A percentile compares a stretch with the other conserved stretches of the same genome.
These are phyloP conservation scores for Scarus forsteni DNA, from an alignment of 2,797 vertebrate genomes.

Conservation along the genomic window DNA sequence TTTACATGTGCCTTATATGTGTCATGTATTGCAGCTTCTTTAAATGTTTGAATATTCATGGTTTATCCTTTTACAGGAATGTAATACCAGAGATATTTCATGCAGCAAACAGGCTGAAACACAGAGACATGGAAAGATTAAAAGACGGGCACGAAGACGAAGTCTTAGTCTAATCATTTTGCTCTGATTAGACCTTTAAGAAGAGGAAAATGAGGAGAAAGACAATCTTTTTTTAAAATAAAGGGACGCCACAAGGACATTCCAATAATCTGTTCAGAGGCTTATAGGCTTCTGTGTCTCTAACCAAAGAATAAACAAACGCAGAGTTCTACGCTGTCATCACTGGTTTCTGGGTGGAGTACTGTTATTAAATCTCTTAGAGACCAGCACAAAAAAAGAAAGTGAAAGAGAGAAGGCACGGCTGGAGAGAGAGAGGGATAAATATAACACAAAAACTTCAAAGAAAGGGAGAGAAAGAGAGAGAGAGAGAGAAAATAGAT, in stretches of 20 bases:
- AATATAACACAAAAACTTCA: constrained; percentile 70
- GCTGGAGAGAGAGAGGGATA: constrained; percentile 48
- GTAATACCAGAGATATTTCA: constrained; percentile 69
- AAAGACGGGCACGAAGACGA: neutral
- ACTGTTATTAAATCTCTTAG: constrained; percentile 77
- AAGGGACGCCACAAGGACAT: constrained; percentile 26
- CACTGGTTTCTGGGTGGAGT: constrained; percentile 81
- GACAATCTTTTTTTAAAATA: neutral
- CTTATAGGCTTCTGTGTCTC: constrained; percentile 29
- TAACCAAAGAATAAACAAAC: constrained; percentile 68
- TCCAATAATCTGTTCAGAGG: constrained; percentile 30
- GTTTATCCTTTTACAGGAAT: no score
- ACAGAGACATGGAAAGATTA: constrained; percentile 23
- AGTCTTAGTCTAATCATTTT: no score
- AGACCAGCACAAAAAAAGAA: constrained; percentile 62
- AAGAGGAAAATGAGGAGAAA: neutral
- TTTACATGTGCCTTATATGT: no score
- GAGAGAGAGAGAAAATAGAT: constrained; percentile 34
- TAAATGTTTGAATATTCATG: no score
- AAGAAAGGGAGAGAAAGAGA: constrained; percentile 27
- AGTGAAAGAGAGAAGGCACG: constrained; percentile 59
- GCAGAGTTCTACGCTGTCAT: constrained; percentile 68
- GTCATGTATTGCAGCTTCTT: no score
- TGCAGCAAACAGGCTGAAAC: constrained; percentile 57
- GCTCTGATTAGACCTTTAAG: no score